phyloP scores from a whole-genome alignment of 2,888 invertebrate species.

The Pseudanteris insignis region DNA sequence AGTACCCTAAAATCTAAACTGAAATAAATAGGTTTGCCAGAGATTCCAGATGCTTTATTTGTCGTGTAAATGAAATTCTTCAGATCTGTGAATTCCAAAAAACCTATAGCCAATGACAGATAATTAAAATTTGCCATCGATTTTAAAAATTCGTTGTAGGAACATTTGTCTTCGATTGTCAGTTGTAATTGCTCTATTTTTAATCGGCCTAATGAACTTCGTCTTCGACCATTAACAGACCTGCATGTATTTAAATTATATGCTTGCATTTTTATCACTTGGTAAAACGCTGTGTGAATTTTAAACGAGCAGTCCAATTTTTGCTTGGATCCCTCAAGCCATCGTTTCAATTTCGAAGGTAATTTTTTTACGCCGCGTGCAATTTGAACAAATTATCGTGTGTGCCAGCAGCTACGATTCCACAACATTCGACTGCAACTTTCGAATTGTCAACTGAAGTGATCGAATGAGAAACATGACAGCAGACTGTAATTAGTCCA shows the following conservation, averaged over 20 bases:
- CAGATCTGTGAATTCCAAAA: too few relatives aligned
- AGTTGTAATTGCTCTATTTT: too few relatives aligned
- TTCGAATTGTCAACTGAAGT: constrained; percentile 29
- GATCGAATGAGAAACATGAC: constrained; percentile 21
- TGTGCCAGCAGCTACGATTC: constrained; percentile 17
- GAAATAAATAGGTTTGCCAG: too few relatives aligned
- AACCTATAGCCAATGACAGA: too few relatives aligned
- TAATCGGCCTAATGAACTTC: constrained; percentile 6
- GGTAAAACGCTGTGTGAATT: constrained; percentile 3
- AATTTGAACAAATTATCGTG: constrained; percentile 12
- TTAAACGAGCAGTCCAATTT: not conserved
- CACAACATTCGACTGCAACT: constrained; percentile 17
- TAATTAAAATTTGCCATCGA: too few relatives aligned
- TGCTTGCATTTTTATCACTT: constrained; percentile 8
- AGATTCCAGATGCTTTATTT: too few relatives aligned
- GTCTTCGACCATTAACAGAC: not conserved
- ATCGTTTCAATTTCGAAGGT: constrained; percentile 6
- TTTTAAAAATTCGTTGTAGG: too few relatives aligned
- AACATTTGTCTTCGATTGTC: too few relatives aligned
- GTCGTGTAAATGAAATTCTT: too few relatives aligned
- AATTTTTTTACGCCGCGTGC: constrained; percentile 6
- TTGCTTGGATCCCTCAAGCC: constrained; percentile 4
- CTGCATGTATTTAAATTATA: constrained; percentile 1
- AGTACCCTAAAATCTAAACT: too few relatives aligned
- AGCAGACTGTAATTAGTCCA: constrained; percentile 24